These are phyloP conservation scores for Holcopasites calliopsidis DNA, from an alignment of 1,140 invertebrate species.

Conservation along the genomic window DNA sequence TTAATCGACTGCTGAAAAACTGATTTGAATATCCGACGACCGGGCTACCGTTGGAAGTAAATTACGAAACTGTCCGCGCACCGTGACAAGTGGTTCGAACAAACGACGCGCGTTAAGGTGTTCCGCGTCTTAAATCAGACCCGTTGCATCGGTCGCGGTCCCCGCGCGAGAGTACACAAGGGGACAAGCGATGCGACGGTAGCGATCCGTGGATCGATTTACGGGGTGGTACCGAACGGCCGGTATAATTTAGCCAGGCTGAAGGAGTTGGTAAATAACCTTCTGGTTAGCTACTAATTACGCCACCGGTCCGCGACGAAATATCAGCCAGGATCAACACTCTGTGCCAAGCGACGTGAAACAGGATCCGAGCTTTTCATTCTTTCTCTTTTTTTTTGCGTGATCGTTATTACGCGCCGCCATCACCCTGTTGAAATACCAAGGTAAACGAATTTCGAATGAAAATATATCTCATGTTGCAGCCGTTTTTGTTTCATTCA, in stretches of 20 bases:
- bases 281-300: slow-evolving; percentile 44
- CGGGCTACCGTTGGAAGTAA: slow-evolving; percentile 29
- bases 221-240: slow-evolving; percentile 61
- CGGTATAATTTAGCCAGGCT: slow-evolving; percentile 60
- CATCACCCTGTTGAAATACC: background rate
- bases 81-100: slow-evolving; percentile 27
- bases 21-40: slow-evolving; percentile 41
- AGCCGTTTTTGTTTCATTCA: too few relatives aligned
- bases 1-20: slow-evolving; percentile 45
- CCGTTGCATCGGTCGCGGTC: background rate
- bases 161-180: slow-evolving; percentile 18
- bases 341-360: background rate
- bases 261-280: slow-evolving; percentile 67
- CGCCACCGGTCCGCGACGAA: background rate
- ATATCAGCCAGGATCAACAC: slow-evolving; percentile 21
- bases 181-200: background rate
- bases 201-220: slow-evolving; percentile 57
- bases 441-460: background rate
- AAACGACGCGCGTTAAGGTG: slow-evolving; percentile 34
- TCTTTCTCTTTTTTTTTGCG: too few relatives aligned
- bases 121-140: slow-evolving; percentile 37
- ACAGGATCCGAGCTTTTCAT: background rate
- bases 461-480: too few relatives aligned
- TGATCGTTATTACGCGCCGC: background rate
- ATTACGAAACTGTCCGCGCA: slow-evolving; percentile 12